Evolutionary conservation across 2,113 vertebrate species (phyloP).

Genomic region (Tychaedon coryphoeus): DNA sequence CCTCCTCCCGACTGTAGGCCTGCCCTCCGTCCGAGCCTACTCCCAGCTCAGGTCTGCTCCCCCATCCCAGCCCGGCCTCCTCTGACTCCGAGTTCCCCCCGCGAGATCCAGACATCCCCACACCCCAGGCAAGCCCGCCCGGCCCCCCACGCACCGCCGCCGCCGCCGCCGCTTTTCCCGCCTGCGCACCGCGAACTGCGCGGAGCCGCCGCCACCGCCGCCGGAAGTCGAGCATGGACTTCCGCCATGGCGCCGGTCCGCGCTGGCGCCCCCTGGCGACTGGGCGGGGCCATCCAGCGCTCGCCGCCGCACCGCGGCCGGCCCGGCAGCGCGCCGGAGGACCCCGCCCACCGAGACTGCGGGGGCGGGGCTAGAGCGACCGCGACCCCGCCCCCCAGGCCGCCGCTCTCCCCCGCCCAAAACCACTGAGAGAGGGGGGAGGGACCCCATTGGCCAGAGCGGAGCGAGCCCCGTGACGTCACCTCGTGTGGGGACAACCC

Average conservation of each 20-base stretch:
- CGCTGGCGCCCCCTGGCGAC: neutral
- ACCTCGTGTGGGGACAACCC: neutral
- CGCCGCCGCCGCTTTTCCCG: neutral
- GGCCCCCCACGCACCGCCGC: neutral
- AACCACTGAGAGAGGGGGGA: neutral
- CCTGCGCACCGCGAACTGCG: neutral
- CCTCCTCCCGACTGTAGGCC: neutral
- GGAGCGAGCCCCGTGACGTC: neutral
- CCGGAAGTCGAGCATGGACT: neutral
- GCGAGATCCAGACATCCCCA: no score
- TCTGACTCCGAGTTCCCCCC: no score
- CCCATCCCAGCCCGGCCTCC: neutral
- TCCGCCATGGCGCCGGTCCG: neutral
- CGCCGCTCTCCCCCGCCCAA: neutral
- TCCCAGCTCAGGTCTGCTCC: no score
- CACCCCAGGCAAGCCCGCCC: no score
- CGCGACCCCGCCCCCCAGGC: no score
- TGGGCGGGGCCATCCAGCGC: neutral
- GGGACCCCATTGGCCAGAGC: neutral
- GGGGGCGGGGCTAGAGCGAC: neutral
- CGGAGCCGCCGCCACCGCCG: neutral
- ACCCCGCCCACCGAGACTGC: neutral
- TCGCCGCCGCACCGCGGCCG: neutral
- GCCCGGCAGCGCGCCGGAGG: neutral
- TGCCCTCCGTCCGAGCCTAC: no score